phyloP scores from a whole-genome alignment of 2,797 vertebrate genomes.

The Sebastes flavidus region DNA sequence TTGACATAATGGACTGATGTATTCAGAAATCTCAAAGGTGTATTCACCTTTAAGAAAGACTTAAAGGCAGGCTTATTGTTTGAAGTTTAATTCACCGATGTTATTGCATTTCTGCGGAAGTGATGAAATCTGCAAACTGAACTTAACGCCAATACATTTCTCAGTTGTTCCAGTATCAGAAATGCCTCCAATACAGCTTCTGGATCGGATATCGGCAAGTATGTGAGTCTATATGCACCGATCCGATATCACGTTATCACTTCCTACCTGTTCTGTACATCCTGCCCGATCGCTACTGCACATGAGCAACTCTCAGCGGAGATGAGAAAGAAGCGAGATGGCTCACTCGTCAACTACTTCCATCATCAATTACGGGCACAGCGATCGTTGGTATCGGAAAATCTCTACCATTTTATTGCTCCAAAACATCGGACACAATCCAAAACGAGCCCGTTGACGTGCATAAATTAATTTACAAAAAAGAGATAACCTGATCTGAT shows the following conservation, averaged over 20 bases:
- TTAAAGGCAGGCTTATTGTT: not conserved
- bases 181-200: not conserved
- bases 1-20: not conserved
- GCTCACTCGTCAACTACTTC: no score
- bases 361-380: no score
- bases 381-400: not conserved
- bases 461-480: not conserved
- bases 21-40: not conserved
- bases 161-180: no score
- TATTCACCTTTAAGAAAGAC: not conserved
- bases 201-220: no score
- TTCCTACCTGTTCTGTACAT: no score
- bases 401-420: no score
- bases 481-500: not conserved
- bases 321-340: no score
- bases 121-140: not conserved
- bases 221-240: no score
- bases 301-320: rapidly evolving
- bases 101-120: not conserved
- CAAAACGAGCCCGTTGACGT: not conserved
- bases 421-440: no score
- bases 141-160: not conserved
- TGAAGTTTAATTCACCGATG: not conserved
- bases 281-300: no score
- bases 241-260: no score